Evolutionary conservation across 2,888 invertebrate species (phyloP), one percentile per base, ranked within the genome.

Genomic region (Opisthograptis luteolata): DNA sequence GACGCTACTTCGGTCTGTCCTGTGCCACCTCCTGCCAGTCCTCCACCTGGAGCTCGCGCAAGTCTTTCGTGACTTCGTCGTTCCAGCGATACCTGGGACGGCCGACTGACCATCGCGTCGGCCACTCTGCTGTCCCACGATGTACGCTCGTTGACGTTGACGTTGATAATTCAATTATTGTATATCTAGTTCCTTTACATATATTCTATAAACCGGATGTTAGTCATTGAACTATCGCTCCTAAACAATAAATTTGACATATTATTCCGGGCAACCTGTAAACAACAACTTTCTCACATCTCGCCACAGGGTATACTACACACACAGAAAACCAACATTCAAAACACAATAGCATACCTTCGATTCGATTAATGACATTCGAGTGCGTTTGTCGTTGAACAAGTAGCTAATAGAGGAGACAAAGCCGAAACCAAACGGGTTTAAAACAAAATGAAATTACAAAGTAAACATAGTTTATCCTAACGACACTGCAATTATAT

Each of bases 331-430:
- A 74, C 69, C 72, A 72, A 77, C 74, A 75, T 80, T 79, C 73
- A 76, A 84, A 87, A 87, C 80, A 90, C 89, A 89, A 90, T 87
- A 71, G 85, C 81, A 90, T 90, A 87, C 89, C 87, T 68, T 50
- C 52, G 69, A 68, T 81, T 87, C 89, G 89, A 90, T 89, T 89
- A 90, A 90, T 86, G 87, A 60, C 59, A 53, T 76, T 79, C 73
- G 73, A 79, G 79, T 74, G 70, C 68, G 58, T 68, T 66, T 62
- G 66, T 64, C 60, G 53, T 56, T 50, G 39, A 40, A 8, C 7
- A 37, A 12, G 2, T 3, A 30, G 5, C 4, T 2, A 15, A 37
- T 32, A 30, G 36, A 47, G 20, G 9, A 3, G 35, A 20, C 15
- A 36, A 5, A 9, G 10, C n/a, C n/a, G 10, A 27, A 6, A 1